Evolutionary conservation across 1,140 invertebrate species (phyloP), one percentile per base, ranked within the genome.

Genomic region (Ceratoteleas bidentatus): DNA sequence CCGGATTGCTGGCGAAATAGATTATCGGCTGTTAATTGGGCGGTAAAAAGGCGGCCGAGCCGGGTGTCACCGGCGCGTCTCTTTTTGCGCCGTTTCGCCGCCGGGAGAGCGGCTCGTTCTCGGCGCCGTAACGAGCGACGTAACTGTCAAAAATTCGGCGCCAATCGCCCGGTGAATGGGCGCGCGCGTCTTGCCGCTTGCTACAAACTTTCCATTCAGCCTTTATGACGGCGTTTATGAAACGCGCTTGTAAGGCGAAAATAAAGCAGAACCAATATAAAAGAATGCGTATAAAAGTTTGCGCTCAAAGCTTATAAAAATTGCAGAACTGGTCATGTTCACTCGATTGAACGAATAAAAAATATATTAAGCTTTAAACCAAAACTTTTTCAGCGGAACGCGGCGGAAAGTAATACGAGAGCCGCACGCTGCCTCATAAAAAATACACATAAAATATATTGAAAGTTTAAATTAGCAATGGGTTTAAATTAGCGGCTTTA

Each of bases 251-350:
- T 78, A 74, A 78, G 68, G 74, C 80, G 65, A 78, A 83, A 83
- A 83, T 83, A 78, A 83, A 83, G 74, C 74, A 72, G 74, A 78
- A 75, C 65, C 74, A 79, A 79, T 79, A 83, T 83, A 83, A 83
- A 83, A 83, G 81, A 83, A 83, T 78, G 81, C 81, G 74, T 77
- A 82, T 76, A 82, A 83, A 83, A 83, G 81, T 83, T 79, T 75
- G 81, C 60, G 65, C 75, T 75, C 70, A 66, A 75, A 83, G 81
- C 81, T 83, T 79, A 83, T 83, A 79, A 76, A 79, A 83, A 83
- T 83, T 79, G 81, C 76, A 76, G 72, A 83, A 79, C 81, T 78
- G 81, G 75, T 83, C 81, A 79, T 83, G 81, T 79, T 79, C 81
- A 79, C 76, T 83, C 76, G 76, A 83, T 79, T 83, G 81, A 83